Conservation (phyloP, 1,140 invertebrate genomes). For the Kradibia gibbosae region DNA sequence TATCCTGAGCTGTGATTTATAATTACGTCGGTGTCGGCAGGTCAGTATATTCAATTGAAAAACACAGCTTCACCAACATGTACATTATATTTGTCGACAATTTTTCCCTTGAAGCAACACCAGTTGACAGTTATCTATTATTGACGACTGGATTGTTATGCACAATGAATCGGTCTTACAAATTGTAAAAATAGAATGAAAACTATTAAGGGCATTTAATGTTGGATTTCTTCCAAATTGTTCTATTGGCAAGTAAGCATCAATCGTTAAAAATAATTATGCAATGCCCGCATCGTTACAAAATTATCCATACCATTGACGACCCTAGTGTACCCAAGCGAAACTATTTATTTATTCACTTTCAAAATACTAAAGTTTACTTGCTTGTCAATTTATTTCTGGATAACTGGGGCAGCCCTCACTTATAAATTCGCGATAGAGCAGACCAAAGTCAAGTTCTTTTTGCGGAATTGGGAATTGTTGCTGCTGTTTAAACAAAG, state of each 20-base stretch:
- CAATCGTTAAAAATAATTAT: not conserved
- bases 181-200: slow-evolving; percentile 5
- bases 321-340: not conserved
- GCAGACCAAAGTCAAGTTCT: no score
- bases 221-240: not conserved
- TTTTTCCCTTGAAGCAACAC: not conserved
- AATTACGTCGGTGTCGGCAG: not conserved
- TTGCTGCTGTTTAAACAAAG: no score
- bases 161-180: not conserved
- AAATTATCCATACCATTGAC: not conserved
- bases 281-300: not conserved
- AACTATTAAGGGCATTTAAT: not conserved
- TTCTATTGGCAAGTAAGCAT: not conserved
- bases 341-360: not conserved
- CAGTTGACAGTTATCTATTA: not conserved
- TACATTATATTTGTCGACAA: not conserved
- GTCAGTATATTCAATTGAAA: not conserved
- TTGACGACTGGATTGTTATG: not conserved
- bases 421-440: no score
- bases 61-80: no score
- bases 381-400: not conserved
- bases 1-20: not conserved
- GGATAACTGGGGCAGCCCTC: no score
- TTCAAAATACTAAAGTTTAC: not conserved
- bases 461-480: no score